Evolutionary conservation across 92 coral and sea anemone genomes (phyloP), one percentile per base, ranked within the genome.

Genomic region (Epizoanthus ramosus): DNA sequence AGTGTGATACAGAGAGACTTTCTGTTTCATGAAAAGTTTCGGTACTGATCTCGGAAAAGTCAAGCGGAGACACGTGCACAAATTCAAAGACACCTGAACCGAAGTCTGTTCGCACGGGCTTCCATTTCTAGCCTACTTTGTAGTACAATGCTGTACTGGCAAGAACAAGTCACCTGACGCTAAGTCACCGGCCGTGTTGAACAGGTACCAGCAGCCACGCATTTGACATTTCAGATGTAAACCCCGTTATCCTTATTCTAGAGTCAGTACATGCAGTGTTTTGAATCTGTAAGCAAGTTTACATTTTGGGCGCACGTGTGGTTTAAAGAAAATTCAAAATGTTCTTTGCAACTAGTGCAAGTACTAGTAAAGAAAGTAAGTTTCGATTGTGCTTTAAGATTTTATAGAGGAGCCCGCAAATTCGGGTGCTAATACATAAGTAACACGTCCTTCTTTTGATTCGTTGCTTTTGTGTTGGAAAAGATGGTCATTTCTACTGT

Each of bases 121-220:
- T 60, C 57, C 45, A 63, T 59, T 60, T 77, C 53, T 77, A 8
- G 57, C 63, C 50, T 47, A 28, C 70, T 60, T 21, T 19, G 14
- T 31, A 39, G 71, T 39, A 77, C 71, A 41, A 60, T 77, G 39
- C 15, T 19, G 79, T 56, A 14, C 54, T 50, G 54, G 19, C 21
- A 74, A 28, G 57, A 53, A 63, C 47, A 61, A 77, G 22, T 60
- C 68, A 61, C 33, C 71, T 60, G 71, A 61, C 31, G 23, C 3
- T 33, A 41, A 77, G 35, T 59, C 71, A 35, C 82, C 57, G 70
- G 82, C 71, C 47, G 57, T 61, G 68, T 61, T 39, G 15, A 61
- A 69, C 82, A 10, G 82, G 82, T 77, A 77, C 82, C 82, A 7
- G 82, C 28, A 39, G 16, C 35, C 57, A 10, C 65, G 41, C 82